Conservation (phyloP, 2,797 vertebrate species). For the Spinus olivaceus region DNA sequence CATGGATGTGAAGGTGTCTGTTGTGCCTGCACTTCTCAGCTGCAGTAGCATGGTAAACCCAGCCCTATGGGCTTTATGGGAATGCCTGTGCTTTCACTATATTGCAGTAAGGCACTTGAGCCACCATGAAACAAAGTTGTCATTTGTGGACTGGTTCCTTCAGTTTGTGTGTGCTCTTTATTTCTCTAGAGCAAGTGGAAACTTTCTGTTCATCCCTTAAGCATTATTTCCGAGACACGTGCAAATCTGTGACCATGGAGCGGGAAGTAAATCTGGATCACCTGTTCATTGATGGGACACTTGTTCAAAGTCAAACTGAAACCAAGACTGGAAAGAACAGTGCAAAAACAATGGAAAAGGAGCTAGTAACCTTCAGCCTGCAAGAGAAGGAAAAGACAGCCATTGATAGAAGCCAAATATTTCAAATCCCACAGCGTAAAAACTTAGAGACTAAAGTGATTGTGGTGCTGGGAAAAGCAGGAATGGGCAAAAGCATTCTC, state of each 20-base stretch:
- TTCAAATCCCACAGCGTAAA: slow-evolving; percentile 50
- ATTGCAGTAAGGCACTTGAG: background rate
- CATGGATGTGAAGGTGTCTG: background rate
- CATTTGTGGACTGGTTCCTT: background rate
- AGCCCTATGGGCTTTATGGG: background rate
- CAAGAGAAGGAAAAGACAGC: slow-evolving; percentile 70
- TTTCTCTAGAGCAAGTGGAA: slow-evolving; percentile 76
- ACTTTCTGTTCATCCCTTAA: slow-evolving; percentile 72
- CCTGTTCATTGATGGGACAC: slow-evolving; percentile 77
- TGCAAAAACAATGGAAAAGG: slow-evolving; percentile 81
- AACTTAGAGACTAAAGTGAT: slow-evolving; percentile 75
- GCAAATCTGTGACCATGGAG: slow-evolving; percentile 58
- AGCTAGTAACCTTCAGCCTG: slow-evolving; percentile 76
- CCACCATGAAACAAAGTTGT: background rate
- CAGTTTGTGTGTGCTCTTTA: background rate
- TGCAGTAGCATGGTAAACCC: background rate
- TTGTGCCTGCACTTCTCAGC: background rate
- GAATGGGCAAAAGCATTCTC: slow-evolving; percentile 88
- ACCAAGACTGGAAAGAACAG: slow-evolving; percentile 72
- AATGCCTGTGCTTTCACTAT: background rate
- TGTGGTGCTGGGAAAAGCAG: slow-evolving; percentile 83
- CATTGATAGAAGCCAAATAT: slow-evolving; percentile 72
- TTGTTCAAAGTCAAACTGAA: slow-evolving; percentile 76
- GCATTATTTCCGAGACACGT: slow-evolving; percentile 65
- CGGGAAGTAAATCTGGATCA: slow-evolving; percentile 61